Conservation (phyloP, 2,888 invertebrate species). For the Trissonchulus sp. region DNA sequence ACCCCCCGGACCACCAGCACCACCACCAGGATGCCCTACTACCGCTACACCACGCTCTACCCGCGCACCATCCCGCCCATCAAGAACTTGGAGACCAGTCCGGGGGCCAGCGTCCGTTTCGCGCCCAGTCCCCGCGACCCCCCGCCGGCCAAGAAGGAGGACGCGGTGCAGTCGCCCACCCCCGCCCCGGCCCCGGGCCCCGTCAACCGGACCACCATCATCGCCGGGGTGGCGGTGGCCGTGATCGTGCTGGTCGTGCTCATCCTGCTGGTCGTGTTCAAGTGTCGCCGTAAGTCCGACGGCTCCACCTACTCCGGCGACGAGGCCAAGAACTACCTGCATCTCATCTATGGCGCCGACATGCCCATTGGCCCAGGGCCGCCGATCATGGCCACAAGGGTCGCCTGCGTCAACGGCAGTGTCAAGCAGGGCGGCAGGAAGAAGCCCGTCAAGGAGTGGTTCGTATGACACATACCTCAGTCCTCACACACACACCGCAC, state of each 20-base stretch:
- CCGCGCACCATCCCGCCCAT: no score
- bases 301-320: slow-evolving; percentile 90
- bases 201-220: slow-evolving; percentile 72
- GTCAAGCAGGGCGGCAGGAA: slow-evolving; percentile 2
- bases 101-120: slow-evolving; percentile 42
- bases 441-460: slow-evolving; percentile 90
- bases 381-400: background rate
- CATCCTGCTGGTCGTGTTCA: slow-evolving; percentile 73
- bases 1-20: no score
- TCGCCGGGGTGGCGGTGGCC: slow-evolving; percentile 70
- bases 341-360: slow-evolving; percentile 37
- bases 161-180: slow-evolving; percentile 44
- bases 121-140: slow-evolving; percentile 37
- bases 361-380: slow-evolving; percentile 55
- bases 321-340: slow-evolving; percentile 66
- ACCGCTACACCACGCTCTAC: no score
- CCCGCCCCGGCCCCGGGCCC: no score
- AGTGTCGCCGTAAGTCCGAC: slow-evolving; percentile 65
- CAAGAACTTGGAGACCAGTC: no score
- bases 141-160: slow-evolving; percentile 37
- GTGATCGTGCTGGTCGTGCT: slow-evolving; percentile 82
- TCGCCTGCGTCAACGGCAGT: slow-evolving; percentile 4
- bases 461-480: slow-evolving; percentile 64
- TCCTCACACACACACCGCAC: no score
- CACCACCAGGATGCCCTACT: no score